phyloP scores from a whole-genome alignment of 2,888 invertebrate species.

The Caenorhabditis imperialis region DNA sequence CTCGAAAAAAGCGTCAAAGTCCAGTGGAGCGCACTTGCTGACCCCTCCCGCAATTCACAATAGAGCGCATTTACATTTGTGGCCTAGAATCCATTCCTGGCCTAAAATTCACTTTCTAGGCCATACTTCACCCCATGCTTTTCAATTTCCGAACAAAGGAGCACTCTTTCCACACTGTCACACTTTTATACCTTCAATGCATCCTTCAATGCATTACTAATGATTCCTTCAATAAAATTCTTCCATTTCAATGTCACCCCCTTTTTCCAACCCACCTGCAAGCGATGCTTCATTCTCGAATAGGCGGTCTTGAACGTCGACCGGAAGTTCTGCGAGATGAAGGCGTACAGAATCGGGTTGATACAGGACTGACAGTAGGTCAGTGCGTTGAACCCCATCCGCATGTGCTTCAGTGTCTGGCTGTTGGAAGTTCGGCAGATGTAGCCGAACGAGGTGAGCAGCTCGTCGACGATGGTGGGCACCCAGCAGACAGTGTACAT shows the following conservation, averaged over 20 bases:
- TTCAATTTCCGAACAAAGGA: slow-evolving; percentile 6
- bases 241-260: neutral
- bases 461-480: slow-evolving; percentile 82
- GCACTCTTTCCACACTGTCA: slow-evolving; percentile 6
- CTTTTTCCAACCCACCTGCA: slow-evolving; percentile 57
- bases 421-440: slow-evolving; percentile 79
- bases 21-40: no score
- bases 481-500: slow-evolving; percentile 85
- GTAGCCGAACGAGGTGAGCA: slow-evolving; percentile 83
- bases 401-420: slow-evolving; percentile 82
- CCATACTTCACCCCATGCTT: neutral
- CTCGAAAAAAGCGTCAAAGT: no score
- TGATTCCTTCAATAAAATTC: slow-evolving; percentile 27
- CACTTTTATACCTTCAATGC: neutral
- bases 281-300: slow-evolving; percentile 66
- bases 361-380: slow-evolving; percentile 85
- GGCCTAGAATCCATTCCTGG: no score
- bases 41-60: no score
- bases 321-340: slow-evolving; percentile 82
- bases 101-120: no score
- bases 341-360: slow-evolving; percentile 85
- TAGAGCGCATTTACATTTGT: no score
- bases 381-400: slow-evolving; percentile 81
- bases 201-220: slow-evolving; percentile 36
- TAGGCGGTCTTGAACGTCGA: slow-evolving; percentile 72